These are phyloP conservation scores for Athalia rosae DNA, from an alignment of 2,888 invertebrate species.

Conservation along the genomic window DNA sequence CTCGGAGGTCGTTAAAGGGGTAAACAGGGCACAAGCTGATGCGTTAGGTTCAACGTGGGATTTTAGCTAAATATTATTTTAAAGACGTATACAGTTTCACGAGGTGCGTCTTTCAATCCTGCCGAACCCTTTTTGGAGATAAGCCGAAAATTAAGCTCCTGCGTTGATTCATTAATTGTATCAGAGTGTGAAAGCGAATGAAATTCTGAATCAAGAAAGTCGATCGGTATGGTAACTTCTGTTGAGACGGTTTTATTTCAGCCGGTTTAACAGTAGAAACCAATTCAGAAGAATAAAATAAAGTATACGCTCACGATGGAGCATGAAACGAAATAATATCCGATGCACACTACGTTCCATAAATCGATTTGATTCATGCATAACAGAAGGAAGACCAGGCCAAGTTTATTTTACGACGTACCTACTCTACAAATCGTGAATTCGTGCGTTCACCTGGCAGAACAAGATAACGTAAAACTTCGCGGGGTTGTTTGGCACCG, in stretches of 20 bases:
- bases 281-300: background rate
- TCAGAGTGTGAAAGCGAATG: background rate
- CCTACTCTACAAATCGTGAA: slow-evolving; percentile 28
- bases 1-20: slow-evolving; percentile 34
- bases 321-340: slow-evolving; percentile 11
- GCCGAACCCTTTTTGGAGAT: background rate
- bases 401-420: slow-evolving; percentile 43
- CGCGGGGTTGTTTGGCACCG: slow-evolving; percentile 10
- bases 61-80: slow-evolving; percentile 24
- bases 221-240: background rate
- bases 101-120: background rate
- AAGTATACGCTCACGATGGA: background rate
- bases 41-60: slow-evolving; percentile 1
- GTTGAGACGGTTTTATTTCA: background rate
- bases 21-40: slow-evolving; percentile 15
- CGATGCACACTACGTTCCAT: slow-evolving; percentile 22
- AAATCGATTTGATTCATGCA: slow-evolving; percentile 43
- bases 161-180: slow-evolving; percentile 5
- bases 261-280: background rate
- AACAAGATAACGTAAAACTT: slow-evolving; percentile 33
- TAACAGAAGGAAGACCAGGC: slow-evolving; percentile 37
- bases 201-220: slow-evolving; percentile 9
- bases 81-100: slow-evolving; percentile 4
- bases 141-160: background rate
- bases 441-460: slow-evolving; percentile 38